phyloP scores from a whole-genome alignment of 2,888 invertebrate genomes.

The Agriopis aurantiaria region DNA sequence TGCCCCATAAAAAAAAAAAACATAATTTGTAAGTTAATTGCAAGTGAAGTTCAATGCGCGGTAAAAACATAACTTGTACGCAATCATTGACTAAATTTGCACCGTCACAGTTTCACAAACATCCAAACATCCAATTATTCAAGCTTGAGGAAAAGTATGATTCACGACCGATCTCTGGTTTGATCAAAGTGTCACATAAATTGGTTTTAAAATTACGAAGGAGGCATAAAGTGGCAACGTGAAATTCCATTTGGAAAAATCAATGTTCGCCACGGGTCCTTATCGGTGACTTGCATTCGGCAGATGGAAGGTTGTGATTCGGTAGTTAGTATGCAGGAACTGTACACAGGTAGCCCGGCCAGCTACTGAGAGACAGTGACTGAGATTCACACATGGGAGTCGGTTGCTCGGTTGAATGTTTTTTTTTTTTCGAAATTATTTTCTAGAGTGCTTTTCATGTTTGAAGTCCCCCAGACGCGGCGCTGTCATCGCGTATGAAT shows the following conservation, averaged over 20 bases:
- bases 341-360: conserved; percentile 53
- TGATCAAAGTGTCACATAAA: conserved; percentile 22
- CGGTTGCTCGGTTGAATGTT: no score
- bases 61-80: not conserved
- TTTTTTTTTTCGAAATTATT: no score
- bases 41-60: no score
- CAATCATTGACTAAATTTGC: not conserved
- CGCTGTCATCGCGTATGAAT: no score
- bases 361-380: conserved; percentile 22
- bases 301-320: conserved; percentile 79
- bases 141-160: conserved; percentile 14
- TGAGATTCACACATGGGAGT: not conserved
- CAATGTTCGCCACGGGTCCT: conserved; percentile 71
- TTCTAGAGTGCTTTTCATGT: no score
- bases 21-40: no score
- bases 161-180: conserved; percentile 12
- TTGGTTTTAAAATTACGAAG: conserved; percentile 46
- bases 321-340: conserved; percentile 75
- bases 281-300: conserved; percentile 64
- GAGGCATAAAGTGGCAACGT: conserved; percentile 21
- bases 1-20: no score
- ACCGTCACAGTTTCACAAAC: not conserved
- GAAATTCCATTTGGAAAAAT: conserved; percentile 52
- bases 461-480: no score
- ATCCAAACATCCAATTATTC: conserved; percentile 1